phyloP scores from a whole-genome alignment of 2,888 invertebrate species.

The Plagodis dolabraria region DNA sequence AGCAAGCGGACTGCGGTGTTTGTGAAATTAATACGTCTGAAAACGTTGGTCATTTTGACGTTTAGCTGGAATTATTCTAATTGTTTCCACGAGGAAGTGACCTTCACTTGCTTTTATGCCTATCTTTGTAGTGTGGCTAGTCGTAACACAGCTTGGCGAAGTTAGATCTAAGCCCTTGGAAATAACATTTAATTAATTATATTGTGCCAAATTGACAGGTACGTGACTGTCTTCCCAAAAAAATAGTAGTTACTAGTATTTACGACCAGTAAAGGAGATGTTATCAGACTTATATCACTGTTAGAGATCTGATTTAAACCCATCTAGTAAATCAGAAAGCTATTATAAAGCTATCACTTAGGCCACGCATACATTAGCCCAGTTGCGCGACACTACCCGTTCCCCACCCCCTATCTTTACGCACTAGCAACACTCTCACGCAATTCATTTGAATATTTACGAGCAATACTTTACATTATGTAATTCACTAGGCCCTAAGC shows the following conservation, averaged over 20 bases:
- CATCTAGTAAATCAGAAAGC: constrained; percentile 16
- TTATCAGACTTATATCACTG: constrained; percentile 7
- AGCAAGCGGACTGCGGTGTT: constrained; percentile 78
- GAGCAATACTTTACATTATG: constrained; percentile 53
- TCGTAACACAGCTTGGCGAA: background rate
- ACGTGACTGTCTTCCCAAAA: background rate
- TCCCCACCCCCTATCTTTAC: constrained; percentile 46
- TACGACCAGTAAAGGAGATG: background rate
- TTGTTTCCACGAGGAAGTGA: constrained; percentile 19
- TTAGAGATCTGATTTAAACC: constrained; percentile 21
- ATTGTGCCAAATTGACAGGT: background rate
- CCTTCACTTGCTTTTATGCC: constrained; percentile 25
- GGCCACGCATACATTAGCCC: constrained; percentile 44
- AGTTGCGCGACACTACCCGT: constrained; percentile 41
- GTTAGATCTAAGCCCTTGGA: no score
- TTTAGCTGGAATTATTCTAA: constrained; percentile 34
- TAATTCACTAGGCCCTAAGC: constrained; percentile 48
- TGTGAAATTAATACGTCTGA: constrained; percentile 71
- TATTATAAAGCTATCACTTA: constrained; percentile 45
- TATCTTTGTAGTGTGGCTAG: constrained; percentile 20
- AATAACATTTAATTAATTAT: no score
- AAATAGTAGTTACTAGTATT: no score
- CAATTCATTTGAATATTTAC: constrained; percentile 58
- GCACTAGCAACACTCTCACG: constrained; percentile 47
- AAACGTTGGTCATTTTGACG: constrained; percentile 62